Evolutionary conservation across 1,140 invertebrate genomes (phyloP).

Genomic region (Neodiprion pinetum): DNA sequence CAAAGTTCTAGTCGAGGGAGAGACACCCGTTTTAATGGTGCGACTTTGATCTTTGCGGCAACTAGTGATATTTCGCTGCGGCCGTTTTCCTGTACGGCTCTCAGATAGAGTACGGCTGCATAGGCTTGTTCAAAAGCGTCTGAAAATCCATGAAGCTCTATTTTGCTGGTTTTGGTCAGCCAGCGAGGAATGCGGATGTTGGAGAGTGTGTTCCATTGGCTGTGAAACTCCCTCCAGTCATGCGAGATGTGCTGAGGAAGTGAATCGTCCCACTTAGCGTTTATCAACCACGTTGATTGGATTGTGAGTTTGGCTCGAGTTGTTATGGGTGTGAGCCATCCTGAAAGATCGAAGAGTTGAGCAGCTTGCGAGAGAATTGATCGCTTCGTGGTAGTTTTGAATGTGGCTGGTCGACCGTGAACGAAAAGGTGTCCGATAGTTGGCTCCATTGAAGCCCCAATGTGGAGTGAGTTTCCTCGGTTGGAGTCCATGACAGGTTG

Average conservation of each 20-base stretch:
- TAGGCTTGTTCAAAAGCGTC: slow-evolving; percentile 16
- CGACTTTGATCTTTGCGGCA: slow-evolving; percentile 13
- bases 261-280: too few relatives aligned
- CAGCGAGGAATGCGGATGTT: too few relatives aligned
- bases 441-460: slow-evolving; percentile 29
- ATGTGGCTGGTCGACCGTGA: background rate
- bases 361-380: slow-evolving; percentile 17
- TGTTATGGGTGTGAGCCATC: too few relatives aligned
- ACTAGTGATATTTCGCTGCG: background rate
- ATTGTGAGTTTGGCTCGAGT: too few relatives aligned
- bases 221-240: too few relatives aligned
- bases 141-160: slow-evolving; percentile 15
- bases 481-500: background rate
- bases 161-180: too few relatives aligned
- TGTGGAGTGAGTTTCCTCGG: slow-evolving; percentile 16
- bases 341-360: slow-evolving; percentile 13
- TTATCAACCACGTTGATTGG: too few relatives aligned
- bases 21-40: slow-evolving; percentile 21
- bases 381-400: background rate
- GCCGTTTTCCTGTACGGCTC: background rate
- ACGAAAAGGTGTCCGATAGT: slow-evolving; percentile 8
- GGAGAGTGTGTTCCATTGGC: too few relatives aligned
- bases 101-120: slow-evolving; percentile 12
- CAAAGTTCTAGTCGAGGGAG: slow-evolving; percentile 18
- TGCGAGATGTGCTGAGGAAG: too few relatives aligned